Evolutionary conservation across 2,797 vertebrate species (phyloP), one percentile per base, ranked within the genome.

Genomic region (Atherinosoma microstoma): DNA sequence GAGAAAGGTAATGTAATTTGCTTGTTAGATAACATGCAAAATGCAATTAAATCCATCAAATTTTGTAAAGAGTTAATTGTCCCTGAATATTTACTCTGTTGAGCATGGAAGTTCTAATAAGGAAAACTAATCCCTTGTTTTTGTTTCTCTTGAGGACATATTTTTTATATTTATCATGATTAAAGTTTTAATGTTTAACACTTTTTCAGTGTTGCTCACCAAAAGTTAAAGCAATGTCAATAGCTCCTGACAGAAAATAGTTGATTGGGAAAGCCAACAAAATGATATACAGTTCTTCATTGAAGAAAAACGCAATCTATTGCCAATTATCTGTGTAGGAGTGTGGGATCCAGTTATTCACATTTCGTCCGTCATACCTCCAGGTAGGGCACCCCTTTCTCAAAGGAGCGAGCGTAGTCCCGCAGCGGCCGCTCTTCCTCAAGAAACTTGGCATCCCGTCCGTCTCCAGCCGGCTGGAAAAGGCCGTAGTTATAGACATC

Each of bases 401-500:
- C 97, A 20, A 97, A 97, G 81, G 96, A 95, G 81, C 96, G 97
- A 16, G 96, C 93, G 84, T 97, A 97, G 59, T 98, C 96, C 7
- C 95, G 88, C 18, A 98, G 94, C 22, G 94, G 81, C 6, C 95
- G 92, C 86, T 97, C 97, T 86, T 98, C 97, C 78, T 97, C 96
- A 91, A 98, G 91, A 89, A 98, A 98, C 79, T 96, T 96, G 89
- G 97, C 97, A 0, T 98, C 97, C 0, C 96, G 92, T 51, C 97
- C 96, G 0, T 97, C 96, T 71, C 95, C 95, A 34, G 97, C 97
- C 0, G 97, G 97, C 88, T 98, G 97, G 94, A 98, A 98, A 42
- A 98, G 96, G 68, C 97, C 97, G 0, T 98, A 98, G 92, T 98
- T 98, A 70, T 96, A 96, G 32, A 93, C 96, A 0, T 98, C 97